Conservation (phyloP, 2,888 invertebrate species). For the Platycnemis pennipes region DNA sequence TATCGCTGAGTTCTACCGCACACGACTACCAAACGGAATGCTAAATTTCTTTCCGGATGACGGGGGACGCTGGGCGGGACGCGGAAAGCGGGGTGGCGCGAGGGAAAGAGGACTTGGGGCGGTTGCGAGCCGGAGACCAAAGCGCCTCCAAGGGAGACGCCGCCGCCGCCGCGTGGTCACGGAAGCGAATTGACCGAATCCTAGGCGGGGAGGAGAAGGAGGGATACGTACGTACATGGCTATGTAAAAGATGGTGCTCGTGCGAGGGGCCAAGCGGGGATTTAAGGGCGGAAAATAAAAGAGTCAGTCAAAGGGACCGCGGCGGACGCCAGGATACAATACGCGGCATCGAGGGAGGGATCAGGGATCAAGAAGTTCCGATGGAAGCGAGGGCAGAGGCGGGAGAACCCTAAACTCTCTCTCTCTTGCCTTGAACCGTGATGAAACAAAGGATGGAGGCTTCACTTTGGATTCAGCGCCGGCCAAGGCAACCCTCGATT, state of each 20-base stretch:
- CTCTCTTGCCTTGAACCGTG: background rate
- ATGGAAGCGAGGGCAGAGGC: background rate
- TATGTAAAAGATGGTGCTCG: background rate
- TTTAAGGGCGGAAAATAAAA: background rate
- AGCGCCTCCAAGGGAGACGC: background rate
- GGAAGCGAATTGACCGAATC: background rate
- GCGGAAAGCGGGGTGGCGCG: background rate
- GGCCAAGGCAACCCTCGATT: background rate
- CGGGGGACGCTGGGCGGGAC: background rate
- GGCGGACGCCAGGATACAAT: background rate
- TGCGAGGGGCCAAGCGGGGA: background rate
- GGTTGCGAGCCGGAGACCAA: background rate
- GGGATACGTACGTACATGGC: background rate
- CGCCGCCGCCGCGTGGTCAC: background rate
- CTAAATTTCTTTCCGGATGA: conserved; percentile 22
- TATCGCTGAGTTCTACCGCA: background rate
- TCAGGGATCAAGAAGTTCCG: background rate
- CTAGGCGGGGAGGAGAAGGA: background rate
- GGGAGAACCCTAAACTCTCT: background rate
- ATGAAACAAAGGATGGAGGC: background rate
- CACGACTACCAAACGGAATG: conserved; percentile 9
- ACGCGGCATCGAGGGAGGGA: background rate
- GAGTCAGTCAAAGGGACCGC: background rate
- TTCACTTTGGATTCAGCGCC: background rate
- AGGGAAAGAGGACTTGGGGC: background rate